Conservation (phyloP, 2,888 invertebrate genomes). For the Crioceris asparagi region DNA sequence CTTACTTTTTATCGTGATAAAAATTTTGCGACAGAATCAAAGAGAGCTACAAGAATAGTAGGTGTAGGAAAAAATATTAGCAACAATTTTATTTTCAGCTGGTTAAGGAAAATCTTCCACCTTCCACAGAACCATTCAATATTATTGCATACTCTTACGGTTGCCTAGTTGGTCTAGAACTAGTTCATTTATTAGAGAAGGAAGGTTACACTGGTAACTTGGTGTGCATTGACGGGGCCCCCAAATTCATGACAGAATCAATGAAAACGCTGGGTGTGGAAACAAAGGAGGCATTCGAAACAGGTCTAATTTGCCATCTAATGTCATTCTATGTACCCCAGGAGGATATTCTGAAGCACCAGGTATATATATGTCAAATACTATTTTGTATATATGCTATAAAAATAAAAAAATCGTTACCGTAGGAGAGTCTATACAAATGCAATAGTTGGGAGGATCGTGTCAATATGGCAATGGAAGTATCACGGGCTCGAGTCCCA, state of each 20-base stretch:
- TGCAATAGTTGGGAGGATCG: slow-evolving; percentile 11
- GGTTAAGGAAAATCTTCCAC: background rate
- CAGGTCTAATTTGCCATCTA: slow-evolving; percentile 40
- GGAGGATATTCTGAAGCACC: slow-evolving; percentile 36
- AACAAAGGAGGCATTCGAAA: slow-evolving; percentile 44
- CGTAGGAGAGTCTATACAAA: slow-evolving; percentile 10
- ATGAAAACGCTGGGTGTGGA: slow-evolving; percentile 37
- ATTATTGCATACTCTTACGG: slow-evolving; percentile 72
- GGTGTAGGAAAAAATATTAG: too few relatives aligned
- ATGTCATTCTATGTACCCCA: slow-evolving; percentile 39
- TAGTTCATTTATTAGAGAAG: slow-evolving; percentile 60
- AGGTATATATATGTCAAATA: slow-evolving; percentile 22
- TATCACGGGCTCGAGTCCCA: slow-evolving; percentile 1
- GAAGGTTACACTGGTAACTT: slow-evolving; percentile 51
- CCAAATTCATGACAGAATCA: slow-evolving; percentile 49
- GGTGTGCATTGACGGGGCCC: slow-evolving; percentile 72
- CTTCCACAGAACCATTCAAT: background rate
- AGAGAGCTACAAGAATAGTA: too few relatives aligned
- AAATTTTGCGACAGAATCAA: too few relatives aligned
- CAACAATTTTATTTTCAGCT: too few relatives aligned
- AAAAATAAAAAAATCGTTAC: too few relatives aligned
- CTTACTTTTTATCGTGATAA: too few relatives aligned
- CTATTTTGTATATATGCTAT: too few relatives aligned
- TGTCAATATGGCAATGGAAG: slow-evolving; percentile 1
- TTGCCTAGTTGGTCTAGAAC: slow-evolving; percentile 61